phyloP scores from a whole-genome alignment of 2,888 invertebrate species.

The Ectemnius continuus region DNA sequence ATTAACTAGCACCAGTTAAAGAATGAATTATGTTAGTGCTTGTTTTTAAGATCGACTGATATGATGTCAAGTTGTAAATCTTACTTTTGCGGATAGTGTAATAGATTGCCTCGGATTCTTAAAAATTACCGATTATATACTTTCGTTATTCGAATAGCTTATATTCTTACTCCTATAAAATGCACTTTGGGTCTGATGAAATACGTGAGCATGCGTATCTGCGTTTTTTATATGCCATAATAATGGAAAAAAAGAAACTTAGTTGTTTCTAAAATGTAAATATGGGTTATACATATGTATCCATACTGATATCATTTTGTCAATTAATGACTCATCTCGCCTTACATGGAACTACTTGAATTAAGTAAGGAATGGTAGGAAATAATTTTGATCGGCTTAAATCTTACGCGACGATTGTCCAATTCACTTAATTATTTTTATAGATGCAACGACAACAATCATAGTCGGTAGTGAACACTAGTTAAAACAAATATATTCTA shows the following conservation, averaged over 20 bases:
- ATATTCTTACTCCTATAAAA: constrained; percentile 18
- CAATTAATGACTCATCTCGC: too few relatives aligned
- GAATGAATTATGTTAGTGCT: constrained; percentile 25
- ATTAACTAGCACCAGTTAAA: constrained; percentile 3
- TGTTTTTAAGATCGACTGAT: constrained; percentile 31
- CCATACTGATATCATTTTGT: neutral
- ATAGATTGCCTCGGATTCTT: constrained; percentile 19
- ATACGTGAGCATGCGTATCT: constrained; percentile 11
- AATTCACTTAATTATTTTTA: constrained; percentile 20
- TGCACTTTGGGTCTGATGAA: constrained; percentile 31
- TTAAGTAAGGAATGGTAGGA: too few relatives aligned
- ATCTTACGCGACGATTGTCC: constrained; percentile 29
- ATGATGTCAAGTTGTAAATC: constrained; percentile 46
- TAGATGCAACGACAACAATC: constrained; percentile 10
- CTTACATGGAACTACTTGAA: too few relatives aligned
- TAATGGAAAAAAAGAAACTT: neutral
- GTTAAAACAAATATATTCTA: constrained; percentile 1
- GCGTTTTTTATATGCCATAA: constrained; percentile 6
- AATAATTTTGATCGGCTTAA: constrained; percentile 9
- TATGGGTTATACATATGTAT: neutral
- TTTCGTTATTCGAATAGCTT: constrained; percentile 24
- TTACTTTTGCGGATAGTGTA: constrained; percentile 34
- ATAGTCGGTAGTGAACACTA: constrained; percentile 11
- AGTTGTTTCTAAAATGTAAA: neutral
- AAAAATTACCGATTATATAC: constrained; percentile 19